phyloP scores from a whole-genome alignment of 2,888 invertebrate genomes.

The Eristalis pertinax region DNA sequence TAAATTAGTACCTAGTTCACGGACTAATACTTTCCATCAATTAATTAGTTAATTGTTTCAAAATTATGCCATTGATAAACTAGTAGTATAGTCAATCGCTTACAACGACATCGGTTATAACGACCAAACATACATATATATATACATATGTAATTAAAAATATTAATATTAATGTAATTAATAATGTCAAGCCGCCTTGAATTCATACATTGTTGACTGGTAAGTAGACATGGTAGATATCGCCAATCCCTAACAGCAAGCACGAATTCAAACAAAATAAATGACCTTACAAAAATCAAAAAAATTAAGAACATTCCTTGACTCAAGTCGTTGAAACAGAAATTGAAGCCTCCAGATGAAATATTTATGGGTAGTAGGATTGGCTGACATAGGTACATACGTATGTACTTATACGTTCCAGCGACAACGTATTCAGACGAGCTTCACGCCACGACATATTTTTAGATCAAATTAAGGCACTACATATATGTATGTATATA shows the following conservation, averaged over 20 bases:
- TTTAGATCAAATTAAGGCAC: slow-evolving; percentile 57
- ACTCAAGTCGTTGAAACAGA: slow-evolving; percentile 38
- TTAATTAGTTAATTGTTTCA: no score
- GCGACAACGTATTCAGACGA: not conserved
- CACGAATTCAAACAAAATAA: slow-evolving; percentile 13
- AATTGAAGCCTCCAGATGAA: slow-evolving; percentile 28
- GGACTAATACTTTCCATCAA: no score
- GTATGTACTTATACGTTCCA: not conserved
- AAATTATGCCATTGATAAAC: no score
- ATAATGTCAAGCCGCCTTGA: slow-evolving; percentile 41
- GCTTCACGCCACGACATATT: slow-evolving; percentile 46
- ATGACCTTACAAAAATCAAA: slow-evolving; percentile 11
- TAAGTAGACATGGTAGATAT: slow-evolving; percentile 8
- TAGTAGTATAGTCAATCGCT: no score
- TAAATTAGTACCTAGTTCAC: no score
- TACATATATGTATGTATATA: not conserved
- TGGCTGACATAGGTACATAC: not conserved
- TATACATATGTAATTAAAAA: no score
- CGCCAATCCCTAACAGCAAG: not conserved
- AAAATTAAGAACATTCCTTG: slow-evolving; percentile 40
- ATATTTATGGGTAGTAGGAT: slow-evolving; percentile 11
- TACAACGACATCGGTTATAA: no score
- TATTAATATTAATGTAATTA: not conserved
- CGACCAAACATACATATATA: no score
- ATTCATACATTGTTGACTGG: slow-evolving; percentile 43